Evolutionary conservation across 2,888 invertebrate genomes (phyloP).

Genomic region (Macaria notata): DNA sequence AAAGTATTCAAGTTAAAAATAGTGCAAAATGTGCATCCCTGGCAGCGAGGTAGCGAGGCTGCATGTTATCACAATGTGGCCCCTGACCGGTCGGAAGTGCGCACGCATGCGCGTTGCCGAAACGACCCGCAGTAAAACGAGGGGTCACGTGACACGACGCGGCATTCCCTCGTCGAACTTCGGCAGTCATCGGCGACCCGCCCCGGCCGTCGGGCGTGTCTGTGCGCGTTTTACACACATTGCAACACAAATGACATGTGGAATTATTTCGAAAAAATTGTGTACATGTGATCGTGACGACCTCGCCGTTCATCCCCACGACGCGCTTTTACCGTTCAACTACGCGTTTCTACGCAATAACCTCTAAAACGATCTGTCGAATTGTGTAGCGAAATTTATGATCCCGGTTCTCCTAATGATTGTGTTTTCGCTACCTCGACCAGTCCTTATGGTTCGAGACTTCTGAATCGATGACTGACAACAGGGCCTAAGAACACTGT

Average conservation of each 20-base stretch:
- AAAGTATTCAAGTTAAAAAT: too few species aligned
- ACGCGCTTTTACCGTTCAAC: slow-evolving; percentile 45
- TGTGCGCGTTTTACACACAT: slow-evolving; percentile 47
- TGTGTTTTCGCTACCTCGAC: slow-evolving; percentile 68
- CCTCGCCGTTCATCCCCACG: slow-evolving; percentile 53
- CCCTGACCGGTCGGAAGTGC: slow-evolving; percentile 42
- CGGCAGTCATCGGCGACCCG: slow-evolving; percentile 74
- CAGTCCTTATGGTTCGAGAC: slow-evolving; percentile 55
- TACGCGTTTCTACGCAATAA: slow-evolving; percentile 43
- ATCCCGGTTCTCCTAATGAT: slow-evolving; percentile 63
- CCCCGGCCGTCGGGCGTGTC: slow-evolving; percentile 55
- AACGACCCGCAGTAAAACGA: slow-evolving; percentile 83
- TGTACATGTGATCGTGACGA: slow-evolving; percentile 64
- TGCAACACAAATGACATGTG: slow-evolving; percentile 72
- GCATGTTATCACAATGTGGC: slow-evolving; percentile 50
- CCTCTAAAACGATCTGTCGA: slow-evolving; percentile 47
- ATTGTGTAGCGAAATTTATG: slow-evolving; percentile 65
- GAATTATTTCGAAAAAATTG: slow-evolving; percentile 69
- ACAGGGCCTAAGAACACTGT: slow-evolving; percentile 39
- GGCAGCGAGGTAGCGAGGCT: too few species aligned
- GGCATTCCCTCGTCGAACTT: slow-evolving; percentile 78
- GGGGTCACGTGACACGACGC: slow-evolving; percentile 82
- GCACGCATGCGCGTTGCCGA: slow-evolving; percentile 73
- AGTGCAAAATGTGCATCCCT: too few species aligned
- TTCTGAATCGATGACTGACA: slow-evolving; percentile 47